Base-by-base conservation (phyloP, 2,888 invertebrate species). In the Cheilosia variabilis region DNA sequence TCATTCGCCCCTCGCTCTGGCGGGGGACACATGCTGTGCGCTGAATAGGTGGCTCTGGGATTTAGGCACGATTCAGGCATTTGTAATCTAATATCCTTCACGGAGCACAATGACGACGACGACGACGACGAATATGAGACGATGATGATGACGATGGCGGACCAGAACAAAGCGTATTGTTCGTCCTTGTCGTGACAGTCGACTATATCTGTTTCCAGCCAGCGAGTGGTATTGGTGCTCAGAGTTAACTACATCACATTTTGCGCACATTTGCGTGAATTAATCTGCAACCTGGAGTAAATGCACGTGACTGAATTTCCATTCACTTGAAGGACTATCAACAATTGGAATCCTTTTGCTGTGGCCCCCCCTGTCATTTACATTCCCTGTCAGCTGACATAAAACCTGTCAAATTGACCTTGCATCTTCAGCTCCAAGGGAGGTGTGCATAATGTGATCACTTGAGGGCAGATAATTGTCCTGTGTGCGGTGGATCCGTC, bases 81-180 rank as follows among this genome's bases (percentile, higher is more conserved):
- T 86, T 81, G 86, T 86, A 77, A 86, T 81, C 81, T 81, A 72
- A 77, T 86, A 86, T 86, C 76, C 76, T 77, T 81, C 76, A 68
- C 62, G 57, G 57, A 77, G 76, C 69, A 80, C 57, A 31, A 69
- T 13, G 69, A 34, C 43, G 10, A 34, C 9, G 34, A 10, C 34
- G 9, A 34, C 9, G 34, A 34, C 34, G 34, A 34, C 10, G 37
- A 37, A 13, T 10, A 10, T 37, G 13, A 37, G 68, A 75, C 37
- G 73, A 68, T 62, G 78, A 77, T 57, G 66, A 78, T 45, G 69
- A 66, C 76, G 71, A 81, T 68, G 53, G 66, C 60, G 71, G 66
- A 80, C 47, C 60, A 62, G 72, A 80, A 81, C 71, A 77, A 72
- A 77, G 76, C 81, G 50, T 76, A 81, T 81, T 86, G 76, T 86